Conservation (phyloP, 2,888 invertebrate genomes). For the Dryocosmus kuriphilus region DNA sequence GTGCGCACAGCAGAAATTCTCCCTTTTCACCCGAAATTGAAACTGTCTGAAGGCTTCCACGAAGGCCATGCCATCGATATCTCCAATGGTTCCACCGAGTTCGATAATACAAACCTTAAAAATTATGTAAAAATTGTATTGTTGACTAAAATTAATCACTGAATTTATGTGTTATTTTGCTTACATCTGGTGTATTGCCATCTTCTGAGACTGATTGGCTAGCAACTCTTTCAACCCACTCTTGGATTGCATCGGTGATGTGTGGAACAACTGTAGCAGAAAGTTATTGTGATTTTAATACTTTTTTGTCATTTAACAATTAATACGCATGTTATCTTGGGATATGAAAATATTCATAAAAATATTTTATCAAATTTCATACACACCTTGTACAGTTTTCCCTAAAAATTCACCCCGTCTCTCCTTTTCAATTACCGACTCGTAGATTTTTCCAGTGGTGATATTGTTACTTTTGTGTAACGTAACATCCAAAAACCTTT, state of each 20-base stretch:
- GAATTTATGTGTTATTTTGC: no score
- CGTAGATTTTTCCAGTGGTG: slow-evolving; percentile 99
- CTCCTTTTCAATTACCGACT: slow-evolving; percentile 95
- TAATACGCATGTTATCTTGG: no score
- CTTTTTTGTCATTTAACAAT: no score
- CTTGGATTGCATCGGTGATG: slow-evolving; percentile 98
- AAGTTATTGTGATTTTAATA: no score
- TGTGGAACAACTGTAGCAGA: slow-evolving; percentile 92
- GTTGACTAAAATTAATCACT: neutral
- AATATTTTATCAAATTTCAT: neutral
- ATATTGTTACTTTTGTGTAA: slow-evolving; percentile 98
- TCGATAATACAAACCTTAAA: slow-evolving; percentile 91
- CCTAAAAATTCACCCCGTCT: slow-evolving; percentile 97
- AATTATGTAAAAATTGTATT: neutral
- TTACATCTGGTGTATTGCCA: slow-evolving; percentile 83
- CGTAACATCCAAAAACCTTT: slow-evolving; percentile 97
- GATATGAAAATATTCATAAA: neutral
- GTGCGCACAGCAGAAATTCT: slow-evolving; percentile 98
- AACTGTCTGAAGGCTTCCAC: slow-evolving; percentile 99
- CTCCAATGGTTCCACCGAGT: slow-evolving; percentile 98
- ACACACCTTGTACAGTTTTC: slow-evolving; percentile 97
- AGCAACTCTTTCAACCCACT: slow-evolving; percentile 97
- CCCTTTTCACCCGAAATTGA: slow-evolving; percentile 94
- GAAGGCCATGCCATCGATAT: slow-evolving; percentile 99
- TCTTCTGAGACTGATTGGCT: slow-evolving; percentile 88